A percentile compares a stretch with the other conserved stretches of the same genome.
These are phyloP conservation scores for Rhagonycha lutea DNA, from an alignment of 2,888 invertebrate genomes.

Conservation along the genomic window DNA sequence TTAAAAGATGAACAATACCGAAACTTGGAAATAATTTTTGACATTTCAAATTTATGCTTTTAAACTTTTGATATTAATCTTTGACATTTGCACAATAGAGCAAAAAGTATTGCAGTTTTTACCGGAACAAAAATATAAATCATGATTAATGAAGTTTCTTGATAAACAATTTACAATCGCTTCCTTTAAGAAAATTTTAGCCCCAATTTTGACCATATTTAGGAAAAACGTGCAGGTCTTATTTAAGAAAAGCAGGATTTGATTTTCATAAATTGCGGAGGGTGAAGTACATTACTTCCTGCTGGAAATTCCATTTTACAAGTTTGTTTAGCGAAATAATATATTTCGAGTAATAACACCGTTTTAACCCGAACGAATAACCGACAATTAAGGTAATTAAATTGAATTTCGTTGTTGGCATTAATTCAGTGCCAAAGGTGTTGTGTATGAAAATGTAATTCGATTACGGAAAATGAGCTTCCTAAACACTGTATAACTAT, in stretches of 20 bases:
- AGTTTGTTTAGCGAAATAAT: slow-evolving; percentile 11
- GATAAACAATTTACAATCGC: background rate
- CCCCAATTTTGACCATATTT: background rate
- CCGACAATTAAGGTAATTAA: slow-evolving; percentile 13
- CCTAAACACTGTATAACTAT: background rate
- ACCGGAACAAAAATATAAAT: background rate
- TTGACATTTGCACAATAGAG: background rate
- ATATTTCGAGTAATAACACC: slow-evolving; percentile 4
- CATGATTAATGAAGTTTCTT: background rate
- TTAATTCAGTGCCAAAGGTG: slow-evolving; percentile 23
- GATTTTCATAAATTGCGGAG: background rate
- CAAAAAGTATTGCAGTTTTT: background rate
- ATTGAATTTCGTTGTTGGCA: slow-evolving; percentile 21
- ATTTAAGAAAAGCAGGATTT: background rate
- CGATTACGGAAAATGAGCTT: background rate
- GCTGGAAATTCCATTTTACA: background rate
- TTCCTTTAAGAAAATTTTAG: background rate
- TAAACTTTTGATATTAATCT: background rate
- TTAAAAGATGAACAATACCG: background rate
- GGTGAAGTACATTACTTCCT: background rate
- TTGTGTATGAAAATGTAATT: slow-evolving; percentile 3
- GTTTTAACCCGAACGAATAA: slow-evolving; percentile 17
- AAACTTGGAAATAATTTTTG: background rate
- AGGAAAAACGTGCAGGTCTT: background rate
- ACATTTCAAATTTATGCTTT: background rate